Conservation (phyloP, 2,888 invertebrate species). For the Leptinotarsa tumamoca region DNA sequence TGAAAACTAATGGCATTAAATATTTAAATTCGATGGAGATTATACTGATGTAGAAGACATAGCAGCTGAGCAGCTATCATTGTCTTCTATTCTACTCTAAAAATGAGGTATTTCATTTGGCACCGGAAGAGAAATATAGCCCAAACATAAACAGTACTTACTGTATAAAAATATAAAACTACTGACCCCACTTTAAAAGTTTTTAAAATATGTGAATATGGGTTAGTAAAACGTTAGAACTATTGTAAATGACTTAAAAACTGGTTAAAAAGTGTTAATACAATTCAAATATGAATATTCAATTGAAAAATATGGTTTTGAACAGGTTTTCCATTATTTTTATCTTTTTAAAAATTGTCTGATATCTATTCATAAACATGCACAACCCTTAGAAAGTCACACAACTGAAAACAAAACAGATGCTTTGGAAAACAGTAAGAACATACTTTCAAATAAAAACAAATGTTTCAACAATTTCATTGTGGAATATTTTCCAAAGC, state of each 20-base stretch:
- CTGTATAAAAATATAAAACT: conserved; percentile 1
- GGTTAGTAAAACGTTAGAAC: conserved; percentile 28
- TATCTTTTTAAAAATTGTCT: not conserved
- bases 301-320: conserved; percentile 20
- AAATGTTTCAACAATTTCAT: not conserved
- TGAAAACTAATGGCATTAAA: not conserved
- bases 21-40: not conserved
- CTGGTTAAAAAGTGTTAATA: conserved; percentile 27
- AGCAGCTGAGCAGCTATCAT: not conserved
- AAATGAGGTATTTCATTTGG: conserved; percentile 18
- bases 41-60: no score
- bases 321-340: conserved; percentile 1
- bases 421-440: conserved; percentile 2
- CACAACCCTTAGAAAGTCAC: conserved; percentile 15
- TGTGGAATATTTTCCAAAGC: not conserved
- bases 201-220: conserved; percentile 9
- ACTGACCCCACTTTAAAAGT: conserved; percentile 15
- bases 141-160: not conserved
- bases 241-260: conserved; percentile 27
- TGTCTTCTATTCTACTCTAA: not conserved
- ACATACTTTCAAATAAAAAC: not conserved
- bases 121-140: not conserved
- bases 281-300: conserved; percentile 21
- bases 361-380: not conserved
- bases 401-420: conserved; percentile 10